A percentile compares a stretch with the other conserved stretches of the same genome.
phyloP scores from a whole-genome alignment of 1,140 invertebrate genomes.

The Globodera rostochiensis region DNA sequence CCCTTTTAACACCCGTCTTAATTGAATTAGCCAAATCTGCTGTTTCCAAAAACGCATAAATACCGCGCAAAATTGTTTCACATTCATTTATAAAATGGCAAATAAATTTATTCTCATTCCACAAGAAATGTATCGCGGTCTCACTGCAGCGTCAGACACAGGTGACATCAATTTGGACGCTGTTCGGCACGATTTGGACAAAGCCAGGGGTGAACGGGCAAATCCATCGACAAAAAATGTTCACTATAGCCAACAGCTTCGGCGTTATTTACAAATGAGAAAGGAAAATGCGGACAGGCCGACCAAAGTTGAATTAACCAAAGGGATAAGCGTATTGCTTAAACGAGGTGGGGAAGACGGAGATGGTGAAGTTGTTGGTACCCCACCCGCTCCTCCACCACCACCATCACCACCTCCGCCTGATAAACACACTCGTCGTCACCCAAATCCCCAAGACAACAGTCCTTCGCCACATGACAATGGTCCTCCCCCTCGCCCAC shows the following conservation, averaged over 20 bases:
- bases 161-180: conserved; percentile 6
- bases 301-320: conserved; percentile 15
- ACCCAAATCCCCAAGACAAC: too few species aligned
- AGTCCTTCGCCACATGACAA: too few species aligned
- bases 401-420: too few species aligned
- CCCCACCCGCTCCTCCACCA: too few species aligned
- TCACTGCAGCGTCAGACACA: not conserved
- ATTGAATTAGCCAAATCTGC: not conserved
- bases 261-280: not conserved
- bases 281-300: conserved; percentile 14
- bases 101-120: conserved; percentile 25
- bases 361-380: too few species aligned
- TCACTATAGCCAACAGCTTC: conserved; percentile 8
- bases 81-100: conserved; percentile 11
- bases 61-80: conserved; percentile 1
- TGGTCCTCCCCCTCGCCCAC: too few species aligned
- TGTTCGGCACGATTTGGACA: not conserved
- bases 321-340: not conserved
- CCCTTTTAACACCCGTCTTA: conserved; percentile 15
- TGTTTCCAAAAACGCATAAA: conserved; percentile 12
- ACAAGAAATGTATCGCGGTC: not conserved
- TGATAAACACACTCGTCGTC: too few species aligned
- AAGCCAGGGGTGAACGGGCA: not conserved
- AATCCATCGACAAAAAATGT: conserved; percentile 11
- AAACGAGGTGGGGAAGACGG: too few species aligned